These are phyloP conservation scores for Hydrolagus affinis DNA, from an alignment of 2,113 vertebrate species.

Conservation along the genomic window DNA sequence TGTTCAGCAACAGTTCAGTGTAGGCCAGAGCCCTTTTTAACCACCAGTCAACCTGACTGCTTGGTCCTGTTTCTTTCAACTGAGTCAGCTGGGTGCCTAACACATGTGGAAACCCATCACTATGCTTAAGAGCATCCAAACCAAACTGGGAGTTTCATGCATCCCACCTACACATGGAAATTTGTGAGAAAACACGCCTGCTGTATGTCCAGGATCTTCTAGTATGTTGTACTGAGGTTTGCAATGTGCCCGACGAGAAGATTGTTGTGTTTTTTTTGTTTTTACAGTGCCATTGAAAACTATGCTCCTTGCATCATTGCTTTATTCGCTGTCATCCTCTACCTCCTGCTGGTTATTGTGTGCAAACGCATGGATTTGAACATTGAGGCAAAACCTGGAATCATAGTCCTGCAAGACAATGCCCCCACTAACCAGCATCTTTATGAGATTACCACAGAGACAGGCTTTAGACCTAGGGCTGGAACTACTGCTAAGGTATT, in stretches of 20 bases:
- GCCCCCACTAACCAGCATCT: slow-evolving; percentile 41
- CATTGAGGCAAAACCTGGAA: slow-evolving; percentile 39
- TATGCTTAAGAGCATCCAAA: no score
- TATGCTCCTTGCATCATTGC: slow-evolving; percentile 45
- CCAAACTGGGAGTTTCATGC: no score
- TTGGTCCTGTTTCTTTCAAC: no score
- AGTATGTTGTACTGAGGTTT: background rate
- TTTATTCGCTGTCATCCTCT: slow-evolving; percentile 45
- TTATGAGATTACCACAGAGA: slow-evolving; percentile 62
- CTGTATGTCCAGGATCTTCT: background rate
- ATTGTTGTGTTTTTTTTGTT: slow-evolving; percentile 22
- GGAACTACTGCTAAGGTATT: slow-evolving; percentile 61
- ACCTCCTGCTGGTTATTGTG: slow-evolving; percentile 38
- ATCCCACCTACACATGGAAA: background rate
- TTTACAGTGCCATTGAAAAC: slow-evolving; percentile 48
- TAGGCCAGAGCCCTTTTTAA: no score
- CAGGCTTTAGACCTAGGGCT: slow-evolving; percentile 57
- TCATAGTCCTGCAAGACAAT: slow-evolving; percentile 56
- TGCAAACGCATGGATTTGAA: slow-evolving; percentile 43
- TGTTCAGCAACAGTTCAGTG: no score
- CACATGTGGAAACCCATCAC: no score
- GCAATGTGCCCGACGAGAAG: background rate
- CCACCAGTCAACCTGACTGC: background rate
- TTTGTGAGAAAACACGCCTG: background rate
- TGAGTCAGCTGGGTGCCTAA: no score